Conservation (phyloP, 2,797 vertebrate genomes). For the Cottoperca gobio region DNA sequence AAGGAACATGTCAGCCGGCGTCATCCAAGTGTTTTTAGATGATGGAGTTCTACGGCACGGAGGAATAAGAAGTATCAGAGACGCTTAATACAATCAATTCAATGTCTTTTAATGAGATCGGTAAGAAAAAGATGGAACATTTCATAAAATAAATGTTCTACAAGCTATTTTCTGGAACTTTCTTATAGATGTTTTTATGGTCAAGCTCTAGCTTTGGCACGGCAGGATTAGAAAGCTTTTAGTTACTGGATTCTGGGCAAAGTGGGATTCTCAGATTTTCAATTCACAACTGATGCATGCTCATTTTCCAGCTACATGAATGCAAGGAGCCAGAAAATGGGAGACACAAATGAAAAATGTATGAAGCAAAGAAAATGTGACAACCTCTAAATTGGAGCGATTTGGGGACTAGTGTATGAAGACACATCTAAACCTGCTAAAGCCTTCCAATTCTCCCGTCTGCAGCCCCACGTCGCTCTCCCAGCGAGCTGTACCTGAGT, state of each 20-base stretch:
- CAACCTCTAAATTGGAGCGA: slow-evolving; percentile 66
- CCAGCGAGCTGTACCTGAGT: slow-evolving; percentile 47
- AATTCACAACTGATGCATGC: slow-evolving; percentile 10
- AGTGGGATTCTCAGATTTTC: slow-evolving; percentile 46
- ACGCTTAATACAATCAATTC: too few relatives aligned
- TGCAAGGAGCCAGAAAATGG: slow-evolving; percentile 35
- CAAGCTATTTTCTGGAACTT: background rate
- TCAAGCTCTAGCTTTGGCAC: slow-evolving; percentile 9
- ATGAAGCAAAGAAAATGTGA: slow-evolving; percentile 61
- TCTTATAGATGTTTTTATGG: background rate
- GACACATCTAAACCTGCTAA: slow-evolving; percentile 51
- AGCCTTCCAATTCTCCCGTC: slow-evolving; percentile 56
- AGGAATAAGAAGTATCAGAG: too few relatives aligned
- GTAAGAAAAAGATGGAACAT: too few relatives aligned
- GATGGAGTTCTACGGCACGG: too few relatives aligned
- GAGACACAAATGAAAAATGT: slow-evolving; percentile 60
- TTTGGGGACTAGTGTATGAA: slow-evolving; percentile 53
- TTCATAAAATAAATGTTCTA: background rate
- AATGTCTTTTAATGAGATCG: too few relatives aligned
- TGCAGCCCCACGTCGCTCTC: slow-evolving; percentile 27
- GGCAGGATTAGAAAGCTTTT: slow-evolving; percentile 44
- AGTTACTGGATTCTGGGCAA: slow-evolving; percentile 35
- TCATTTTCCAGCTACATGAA: slow-evolving; percentile 37
- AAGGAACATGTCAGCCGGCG: too few relatives aligned
- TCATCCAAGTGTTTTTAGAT: too few relatives aligned